Evolutionary conservation across 1,140 invertebrate genomes (phyloP), one percentile per base, ranked within the genome.

Genomic region (Geopemphigus sp.): DNA sequence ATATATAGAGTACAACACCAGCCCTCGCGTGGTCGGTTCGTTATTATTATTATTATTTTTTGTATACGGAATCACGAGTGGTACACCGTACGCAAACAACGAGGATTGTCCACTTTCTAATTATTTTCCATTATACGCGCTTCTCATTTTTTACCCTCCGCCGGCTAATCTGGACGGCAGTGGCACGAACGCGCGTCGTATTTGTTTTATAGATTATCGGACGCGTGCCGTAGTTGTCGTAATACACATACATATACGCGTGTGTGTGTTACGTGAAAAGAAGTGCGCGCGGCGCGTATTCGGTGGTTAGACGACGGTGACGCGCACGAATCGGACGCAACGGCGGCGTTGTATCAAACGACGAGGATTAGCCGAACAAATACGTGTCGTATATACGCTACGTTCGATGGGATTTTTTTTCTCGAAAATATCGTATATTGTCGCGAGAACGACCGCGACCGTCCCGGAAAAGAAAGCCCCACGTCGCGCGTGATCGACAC

Each of bases 171-270:
- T 66, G n/a, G n/a, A n/a, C n/a, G n/a, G n/a, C n/a, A n/a, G n/a
- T n/a, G n/a, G n/a, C n/a, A n/a, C 64, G 64, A 39, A 11, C 64
- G 47, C 64, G 5, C 12, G 39, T 50, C 6, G 22, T 61, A 78
- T 78, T 78, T 78, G 74, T 78, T 63, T 63, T 78, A n/a, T n/a
- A 50, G 74, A 78, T 78, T 63, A 63, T 63, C 47, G 68, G 8
- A 17, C 68, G 68, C 26, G 47, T 29, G 68, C 29, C 22, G n/a
- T n/a, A n/a, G n/a, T n/a, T n/a, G n/a, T n/a, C n/a, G n/a, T n/a
- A n/a, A n/a, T n/a, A n/a, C n/a, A n/a, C n/a, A n/a, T n/a, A n/a
- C n/a, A n/a, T n/a, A n/a, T n/a, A n/a, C n/a, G n/a, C n/a, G n/a
- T n/a, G n/a, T n/a, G n/a, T n/a, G n/a, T n/a, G n/a, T n/a, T n/a